Evolutionary conservation across 2,888 invertebrate species (phyloP).

Genomic region (Scaeva pyrastri): DNA sequence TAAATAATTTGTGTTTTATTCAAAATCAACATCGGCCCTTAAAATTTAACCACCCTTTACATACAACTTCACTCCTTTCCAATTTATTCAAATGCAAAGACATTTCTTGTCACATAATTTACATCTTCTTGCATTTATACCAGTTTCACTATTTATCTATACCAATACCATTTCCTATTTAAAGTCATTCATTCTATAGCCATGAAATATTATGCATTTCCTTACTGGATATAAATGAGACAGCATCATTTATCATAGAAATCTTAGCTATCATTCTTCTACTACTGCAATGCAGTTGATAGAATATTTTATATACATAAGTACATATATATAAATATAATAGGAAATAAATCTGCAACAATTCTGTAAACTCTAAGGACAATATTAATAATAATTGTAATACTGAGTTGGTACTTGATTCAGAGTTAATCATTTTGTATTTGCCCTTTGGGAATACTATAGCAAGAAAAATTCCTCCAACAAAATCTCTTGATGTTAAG

Average conservation of each 20-base stretch:
- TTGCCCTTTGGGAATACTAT: neutral
- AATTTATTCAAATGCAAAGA: no score
- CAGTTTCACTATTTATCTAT: no score
- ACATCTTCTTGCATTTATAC: no score
- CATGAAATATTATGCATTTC: no score
- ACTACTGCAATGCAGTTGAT: neutral
- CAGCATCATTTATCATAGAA: neutral
- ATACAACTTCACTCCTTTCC: no score
- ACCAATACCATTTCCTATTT: no score
- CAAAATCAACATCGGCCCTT: no score
- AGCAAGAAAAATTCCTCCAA: neutral
- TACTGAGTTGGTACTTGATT: neutral
- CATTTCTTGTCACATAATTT: no score
- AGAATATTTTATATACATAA: neutral
- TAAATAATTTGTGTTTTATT: no score
- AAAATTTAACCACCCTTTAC: no score
- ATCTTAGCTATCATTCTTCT: neutral
- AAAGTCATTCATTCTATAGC: no score
- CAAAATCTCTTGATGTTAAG: neutral
- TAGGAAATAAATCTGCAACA: neutral
- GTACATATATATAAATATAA: no score
- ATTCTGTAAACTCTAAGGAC: neutral
- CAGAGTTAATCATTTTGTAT: neutral
- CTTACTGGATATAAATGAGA: neutral
- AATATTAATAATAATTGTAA: neutral